Evolutionary conservation across 2,888 invertebrate species (phyloP), one percentile per base, ranked within the genome.

Genomic region (Criorhina ranunculi): DNA sequence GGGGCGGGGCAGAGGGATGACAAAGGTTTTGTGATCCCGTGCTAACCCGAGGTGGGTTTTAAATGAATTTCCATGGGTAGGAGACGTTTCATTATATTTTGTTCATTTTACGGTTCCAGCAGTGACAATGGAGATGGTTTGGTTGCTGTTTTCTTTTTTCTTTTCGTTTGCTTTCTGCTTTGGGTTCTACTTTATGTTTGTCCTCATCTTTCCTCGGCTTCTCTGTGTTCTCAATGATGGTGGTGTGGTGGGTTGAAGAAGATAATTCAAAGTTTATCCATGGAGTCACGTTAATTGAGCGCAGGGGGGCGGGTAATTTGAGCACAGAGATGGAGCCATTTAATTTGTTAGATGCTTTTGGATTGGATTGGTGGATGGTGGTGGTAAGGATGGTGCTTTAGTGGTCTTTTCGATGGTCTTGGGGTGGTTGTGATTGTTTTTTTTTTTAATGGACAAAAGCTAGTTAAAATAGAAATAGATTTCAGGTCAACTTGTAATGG

Each of bases 221-320:
- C 8, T 8, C 66, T 57, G 19, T 59, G 49, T 17, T 53, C 17
- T 46, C 40, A 24, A 8, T 31, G 15, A 12, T 55, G 40, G 12
- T 53, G 37, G 17, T 75, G 6, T 24, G 46, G 33, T 1, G 15
- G 40, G 49, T 24, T 37, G 42, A 44, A 33, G 72, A 46, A 72
- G 78, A 83, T 83, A 83, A 83, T 83, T 83, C 69, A 78, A 83
- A 83, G 78, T 83, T 83, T 83, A 83, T 79, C 83, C 83, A 78
- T 83, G 78, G 78, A 83, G 83, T 78, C 83, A 79, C 73, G 79
- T 83, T 83, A 83, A 83, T 83, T 83, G 83, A 83, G 24, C 24
- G 24, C 24, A 24, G 24, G 24, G n/a, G 85, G 75, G 69, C 75
- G 69, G 80, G 80, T 80, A 85, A 80, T 85, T 79, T 76, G 64